Conservation (phyloP, 2,888 invertebrate species). For the Acrobasis consociella region DNA sequence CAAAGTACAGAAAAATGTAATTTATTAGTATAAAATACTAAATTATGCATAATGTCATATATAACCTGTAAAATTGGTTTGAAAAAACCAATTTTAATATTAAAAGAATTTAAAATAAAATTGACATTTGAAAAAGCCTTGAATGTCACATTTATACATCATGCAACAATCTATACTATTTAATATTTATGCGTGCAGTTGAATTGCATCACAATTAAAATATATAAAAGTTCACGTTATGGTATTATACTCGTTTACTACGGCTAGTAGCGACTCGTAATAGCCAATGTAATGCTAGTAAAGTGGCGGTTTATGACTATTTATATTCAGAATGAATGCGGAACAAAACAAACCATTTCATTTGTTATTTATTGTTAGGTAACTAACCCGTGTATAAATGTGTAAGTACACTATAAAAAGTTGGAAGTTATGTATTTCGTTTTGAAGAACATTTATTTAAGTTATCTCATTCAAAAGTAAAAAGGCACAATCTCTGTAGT, state of each 20-base stretch:
- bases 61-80: neutral
- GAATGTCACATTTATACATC: neutral
- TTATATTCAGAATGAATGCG: neutral
- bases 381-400: no score
- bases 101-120: neutral
- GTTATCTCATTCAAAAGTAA: no score
- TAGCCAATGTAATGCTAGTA: slow-evolving; percentile 1
- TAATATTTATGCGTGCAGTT: neutral
- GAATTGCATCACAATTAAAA: neutral
- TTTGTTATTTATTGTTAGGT: neutral
- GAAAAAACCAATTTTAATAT: neutral
- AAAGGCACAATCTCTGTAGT: no score
- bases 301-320: neutral
- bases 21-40: no score
- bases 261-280: neutral
- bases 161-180: neutral
- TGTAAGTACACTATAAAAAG: no score
- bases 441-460: no score
- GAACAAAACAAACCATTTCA: neutral
- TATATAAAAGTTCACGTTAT: neutral
- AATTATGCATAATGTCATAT: no score
- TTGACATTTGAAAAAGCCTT: neutral
- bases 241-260: neutral
- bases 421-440: no score
- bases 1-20: no score